Evolutionary conservation across 2,113 vertebrate species (phyloP).

Genomic region (Microtus pennsylvanicus): DNA sequence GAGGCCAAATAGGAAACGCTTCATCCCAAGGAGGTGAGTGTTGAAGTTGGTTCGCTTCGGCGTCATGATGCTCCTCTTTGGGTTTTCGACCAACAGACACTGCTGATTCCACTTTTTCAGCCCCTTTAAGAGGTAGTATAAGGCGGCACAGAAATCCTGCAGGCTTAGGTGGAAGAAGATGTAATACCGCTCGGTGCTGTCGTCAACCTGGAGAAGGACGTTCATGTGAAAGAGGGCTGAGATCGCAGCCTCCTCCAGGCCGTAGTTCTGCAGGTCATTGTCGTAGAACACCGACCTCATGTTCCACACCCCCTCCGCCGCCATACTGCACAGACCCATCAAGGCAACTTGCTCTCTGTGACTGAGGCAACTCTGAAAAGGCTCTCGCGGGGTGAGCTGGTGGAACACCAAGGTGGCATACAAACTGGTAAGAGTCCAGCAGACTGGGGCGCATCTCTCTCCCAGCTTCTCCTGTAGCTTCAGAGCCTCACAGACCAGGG

Average conservation of each 20-base stretch:
- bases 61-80: rapidly evolving
- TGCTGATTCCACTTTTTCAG: rapidly evolving
- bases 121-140: constrained; percentile 68
- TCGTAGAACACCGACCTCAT: neutral
- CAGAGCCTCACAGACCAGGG: constrained; percentile 19
- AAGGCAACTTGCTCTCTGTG: rapidly evolving
- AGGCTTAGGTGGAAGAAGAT: constrained; percentile 80
- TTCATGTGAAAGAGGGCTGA: neutral
- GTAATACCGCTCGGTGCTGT: neutral
- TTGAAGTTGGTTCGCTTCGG: neutral
- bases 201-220: constrained; percentile 15
- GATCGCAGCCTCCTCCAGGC: neutral
- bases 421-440: constrained; percentile 6
- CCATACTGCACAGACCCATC: constrained; percentile 47
- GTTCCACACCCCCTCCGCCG: neutral
- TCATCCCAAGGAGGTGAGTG: constrained; percentile 38
- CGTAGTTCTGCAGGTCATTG: rapidly evolving
- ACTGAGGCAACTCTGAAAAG: rapidly evolving
- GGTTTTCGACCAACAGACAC: rapidly evolving
- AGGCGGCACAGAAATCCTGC: constrained; percentile 74
- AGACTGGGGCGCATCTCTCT: rapidly evolving
- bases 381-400: rapidly evolving
- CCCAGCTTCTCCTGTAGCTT: rapidly evolving
- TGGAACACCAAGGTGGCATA: constrained; percentile 63
- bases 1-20: constrained; percentile 74